A percentile compares a stretch with the other conserved stretches of the same genome.
phyloP scores from a whole-genome alignment of 2,888 invertebrate species.

The Oasisia sp. region DNA sequence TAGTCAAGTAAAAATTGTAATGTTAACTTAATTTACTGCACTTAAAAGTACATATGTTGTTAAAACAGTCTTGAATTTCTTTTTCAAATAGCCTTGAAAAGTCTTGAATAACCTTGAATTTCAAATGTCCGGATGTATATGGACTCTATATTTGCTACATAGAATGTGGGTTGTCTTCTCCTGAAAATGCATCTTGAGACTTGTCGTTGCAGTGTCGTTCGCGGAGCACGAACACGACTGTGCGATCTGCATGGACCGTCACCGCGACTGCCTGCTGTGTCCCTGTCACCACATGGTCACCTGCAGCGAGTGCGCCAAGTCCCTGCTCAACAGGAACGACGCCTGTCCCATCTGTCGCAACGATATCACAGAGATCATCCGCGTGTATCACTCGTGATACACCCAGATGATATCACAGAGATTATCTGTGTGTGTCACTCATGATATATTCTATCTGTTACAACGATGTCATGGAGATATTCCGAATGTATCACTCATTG shows the following conservation, averaged over 20 bases:
- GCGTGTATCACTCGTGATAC: constrained; percentile 60
- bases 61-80: too few relatives aligned
- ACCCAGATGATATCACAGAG: background rate
- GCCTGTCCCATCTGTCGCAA: constrained; percentile 68
- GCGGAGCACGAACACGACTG: constrained; percentile 63
- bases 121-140: too few relatives aligned
- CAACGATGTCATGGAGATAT: constrained; percentile 64
- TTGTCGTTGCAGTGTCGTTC: constrained; percentile 29
- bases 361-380: constrained; percentile 65
- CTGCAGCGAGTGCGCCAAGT: constrained; percentile 65
- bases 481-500: constrained; percentile 50
- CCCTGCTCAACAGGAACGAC: constrained; percentile 65
- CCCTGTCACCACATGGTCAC: constrained; percentile 68
- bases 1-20: too few relatives aligned
- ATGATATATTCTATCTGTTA: constrained; percentile 63
- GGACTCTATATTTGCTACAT: too few relatives aligned
- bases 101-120: too few relatives aligned
- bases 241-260: constrained; percentile 67
- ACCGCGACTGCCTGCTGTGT: constrained; percentile 65
- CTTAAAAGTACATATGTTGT: too few relatives aligned
- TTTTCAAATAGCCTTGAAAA: too few relatives aligned
- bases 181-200: background rate
- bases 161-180: background rate
- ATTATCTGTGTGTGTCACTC: constrained; percentile 27
- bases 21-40: too few relatives aligned